These are phyloP conservation scores for Lycocerus yunnanus DNA, from an alignment of 2,888 invertebrate species.

Conservation along the genomic window DNA sequence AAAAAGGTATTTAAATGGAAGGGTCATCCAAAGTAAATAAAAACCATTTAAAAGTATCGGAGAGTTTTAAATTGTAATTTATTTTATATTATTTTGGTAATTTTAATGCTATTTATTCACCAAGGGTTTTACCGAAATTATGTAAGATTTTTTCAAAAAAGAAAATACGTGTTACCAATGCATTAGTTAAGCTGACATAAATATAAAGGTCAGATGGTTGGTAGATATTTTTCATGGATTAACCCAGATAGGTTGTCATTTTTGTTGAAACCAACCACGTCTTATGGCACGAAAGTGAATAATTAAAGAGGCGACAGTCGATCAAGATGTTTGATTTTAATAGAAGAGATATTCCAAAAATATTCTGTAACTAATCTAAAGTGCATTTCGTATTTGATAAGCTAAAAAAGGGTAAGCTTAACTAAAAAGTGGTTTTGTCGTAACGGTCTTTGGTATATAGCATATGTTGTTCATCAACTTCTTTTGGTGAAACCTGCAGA, in stretches of 20 bases:
- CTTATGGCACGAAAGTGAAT: neutral
- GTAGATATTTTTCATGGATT: neutral
- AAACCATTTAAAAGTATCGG: too few relatives aligned
- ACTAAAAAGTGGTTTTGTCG: constrained; percentile 28
- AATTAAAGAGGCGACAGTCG: neutral
- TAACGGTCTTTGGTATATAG: constrained; percentile 31
- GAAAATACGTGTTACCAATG: too few relatives aligned
- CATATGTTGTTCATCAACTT: constrained; percentile 38
- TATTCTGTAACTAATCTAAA: neutral
- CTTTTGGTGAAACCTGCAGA: constrained; percentile 30
- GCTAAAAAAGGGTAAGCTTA: constrained; percentile 22
- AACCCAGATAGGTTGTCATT: neutral
- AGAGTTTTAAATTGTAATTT: too few relatives aligned
- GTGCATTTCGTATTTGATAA: constrained; percentile 12
- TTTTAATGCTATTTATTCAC: too few relatives aligned
- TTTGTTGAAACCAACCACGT: neutral
- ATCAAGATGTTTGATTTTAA: neutral
- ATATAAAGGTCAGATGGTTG: neutral
- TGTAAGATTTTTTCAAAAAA: too few relatives aligned
- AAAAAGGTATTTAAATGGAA: too few relatives aligned
- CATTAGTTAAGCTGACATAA: too few relatives aligned
- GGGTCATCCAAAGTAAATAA: too few relatives aligned
- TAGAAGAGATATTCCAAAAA: neutral
- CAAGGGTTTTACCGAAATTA: too few relatives aligned
- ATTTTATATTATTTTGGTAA: too few relatives aligned